Evolutionary conservation across 2,888 invertebrate species (phyloP), one percentile per base, ranked within the genome.

Genomic region (Diloba caeruleocephala): DNA sequence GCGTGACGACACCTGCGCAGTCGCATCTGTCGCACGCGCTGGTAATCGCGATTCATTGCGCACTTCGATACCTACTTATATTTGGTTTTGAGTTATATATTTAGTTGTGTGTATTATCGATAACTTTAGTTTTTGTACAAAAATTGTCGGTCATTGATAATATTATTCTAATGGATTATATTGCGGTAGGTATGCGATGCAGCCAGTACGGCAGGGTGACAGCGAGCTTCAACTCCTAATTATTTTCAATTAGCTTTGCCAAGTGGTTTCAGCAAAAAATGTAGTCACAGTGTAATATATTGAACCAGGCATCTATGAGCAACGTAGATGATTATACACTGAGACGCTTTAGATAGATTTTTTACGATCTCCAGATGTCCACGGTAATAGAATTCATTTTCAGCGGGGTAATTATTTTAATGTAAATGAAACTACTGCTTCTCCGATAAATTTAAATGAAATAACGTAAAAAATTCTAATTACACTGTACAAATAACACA

Each of bases 1-100:
- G 75, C 88, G 84, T 87, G 81, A 85, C 85, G 56, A 43, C 89
- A 89, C 88, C 89, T 90, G 90, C 85, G 73, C 73, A 19, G 21
- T 55, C 67, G 79, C 89, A 90, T 88, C 91, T 90, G 89, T 83
- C 82, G 82, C 84, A 82, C 85, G 87, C 83, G 81, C 81, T 75
- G 75, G 45, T 82, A 82, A 79, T 76, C 78, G 71, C 72, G 49
- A 64, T 62, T 56, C 15, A 54, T 45, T 17, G 43, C 45, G 28
- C 36, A 52, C 31, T 46, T 37, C 25, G 19, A 45, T 21, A 34
- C 37, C 43, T 59, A 21, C 7, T 21, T n/a, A n/a, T n/a, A n/a
- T n/a, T n/a, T n/a, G n/a, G 19, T 33, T 13, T 42, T 3, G n/a
- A 33, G 3, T 8, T 5, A 0, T 2, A 49, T 10, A 25, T n/a